A percentile compares a stretch with the other conserved stretches of the same genome.
These are phyloP conservation scores for Spheniscus humboldti DNA, from an alignment of 2,797 vertebrate species.

Conservation along the genomic window DNA sequence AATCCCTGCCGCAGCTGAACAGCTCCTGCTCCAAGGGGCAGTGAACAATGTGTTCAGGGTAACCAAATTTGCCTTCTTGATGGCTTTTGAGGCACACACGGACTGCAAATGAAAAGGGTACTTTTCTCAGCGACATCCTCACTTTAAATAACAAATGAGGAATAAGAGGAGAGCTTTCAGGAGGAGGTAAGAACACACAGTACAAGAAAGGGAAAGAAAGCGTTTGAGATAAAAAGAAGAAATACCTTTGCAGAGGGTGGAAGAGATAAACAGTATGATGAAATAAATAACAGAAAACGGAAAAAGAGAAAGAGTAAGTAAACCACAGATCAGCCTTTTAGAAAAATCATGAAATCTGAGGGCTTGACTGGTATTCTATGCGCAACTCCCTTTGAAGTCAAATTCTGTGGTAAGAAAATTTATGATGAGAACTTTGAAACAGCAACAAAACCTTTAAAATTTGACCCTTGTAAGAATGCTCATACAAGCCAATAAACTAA, in stretches of 20 bases:
- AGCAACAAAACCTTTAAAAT: neutral
- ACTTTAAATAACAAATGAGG: neutral
- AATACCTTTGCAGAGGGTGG: neutral
- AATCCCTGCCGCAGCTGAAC: neutral
- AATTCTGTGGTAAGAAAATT: neutral
- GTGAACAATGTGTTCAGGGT: fast-evolving
- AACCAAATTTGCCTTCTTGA: neutral
- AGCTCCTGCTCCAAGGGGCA: neutral
- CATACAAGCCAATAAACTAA: neutral
- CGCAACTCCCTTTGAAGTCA: neutral
- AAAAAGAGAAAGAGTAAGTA: neutral
- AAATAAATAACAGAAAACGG: neutral
- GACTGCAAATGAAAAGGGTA: neutral
- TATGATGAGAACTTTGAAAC: neutral
- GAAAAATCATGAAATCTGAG: neutral
- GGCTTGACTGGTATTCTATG: neutral
- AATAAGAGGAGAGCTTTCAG: neutral
- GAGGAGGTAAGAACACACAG: neutral
- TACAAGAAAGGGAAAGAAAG: neutral
- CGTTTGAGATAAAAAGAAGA: neutral
- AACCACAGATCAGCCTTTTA: neutral
- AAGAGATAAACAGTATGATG: neutral
- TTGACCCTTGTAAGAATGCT: neutral
- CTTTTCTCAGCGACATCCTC: neutral
- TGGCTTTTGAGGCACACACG: fast-evolving